These are phyloP conservation scores for Hypomesus transpacificus DNA, from an alignment of 2,113 vertebrate species.

Conservation along the genomic window DNA sequence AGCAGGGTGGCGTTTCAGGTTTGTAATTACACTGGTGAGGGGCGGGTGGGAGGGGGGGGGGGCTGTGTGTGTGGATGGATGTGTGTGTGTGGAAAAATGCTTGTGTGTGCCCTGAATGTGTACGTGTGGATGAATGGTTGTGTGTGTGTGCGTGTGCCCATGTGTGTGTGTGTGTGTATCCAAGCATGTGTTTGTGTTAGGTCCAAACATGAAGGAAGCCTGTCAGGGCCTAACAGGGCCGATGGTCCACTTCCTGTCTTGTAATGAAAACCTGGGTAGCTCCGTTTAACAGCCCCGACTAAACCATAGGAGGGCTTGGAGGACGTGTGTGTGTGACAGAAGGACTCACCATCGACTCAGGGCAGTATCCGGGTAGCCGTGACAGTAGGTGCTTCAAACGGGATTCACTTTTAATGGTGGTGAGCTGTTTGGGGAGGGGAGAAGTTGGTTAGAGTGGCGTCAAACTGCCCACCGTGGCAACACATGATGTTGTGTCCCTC, in stretches of 20 bases:
- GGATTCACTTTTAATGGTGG: slow-evolving; percentile 92
- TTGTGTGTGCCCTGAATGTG: no score
- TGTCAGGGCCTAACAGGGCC: neutral
- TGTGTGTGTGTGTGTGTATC: slow-evolving; percentile 18
- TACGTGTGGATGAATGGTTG: no score
- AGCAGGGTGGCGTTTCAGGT: slow-evolving; percentile 21
- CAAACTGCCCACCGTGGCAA: no score
- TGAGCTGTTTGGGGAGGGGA: neutral
- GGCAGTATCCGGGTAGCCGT: slow-evolving; percentile 91
- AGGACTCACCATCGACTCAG: slow-evolving; percentile 80
- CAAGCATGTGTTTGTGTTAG: neutral
- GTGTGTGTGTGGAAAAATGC: neutral
- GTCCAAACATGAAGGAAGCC: no score
- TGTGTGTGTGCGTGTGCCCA: neutral
- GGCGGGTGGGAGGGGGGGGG: neutral
- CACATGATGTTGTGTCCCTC: no score
- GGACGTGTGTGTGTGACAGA: neutral
- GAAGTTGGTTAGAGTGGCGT: neutral
- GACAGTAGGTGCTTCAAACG: slow-evolving; percentile 90
- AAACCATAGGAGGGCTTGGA: neutral
- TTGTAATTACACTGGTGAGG: slow-evolving; percentile 41
- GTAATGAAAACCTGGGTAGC: neutral
- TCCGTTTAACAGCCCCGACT: neutral
- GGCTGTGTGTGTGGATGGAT: neutral
- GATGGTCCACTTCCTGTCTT: neutral